phyloP scores from a whole-genome alignment of 2,113 vertebrate species.

The Sphyrna mokarran region DNA sequence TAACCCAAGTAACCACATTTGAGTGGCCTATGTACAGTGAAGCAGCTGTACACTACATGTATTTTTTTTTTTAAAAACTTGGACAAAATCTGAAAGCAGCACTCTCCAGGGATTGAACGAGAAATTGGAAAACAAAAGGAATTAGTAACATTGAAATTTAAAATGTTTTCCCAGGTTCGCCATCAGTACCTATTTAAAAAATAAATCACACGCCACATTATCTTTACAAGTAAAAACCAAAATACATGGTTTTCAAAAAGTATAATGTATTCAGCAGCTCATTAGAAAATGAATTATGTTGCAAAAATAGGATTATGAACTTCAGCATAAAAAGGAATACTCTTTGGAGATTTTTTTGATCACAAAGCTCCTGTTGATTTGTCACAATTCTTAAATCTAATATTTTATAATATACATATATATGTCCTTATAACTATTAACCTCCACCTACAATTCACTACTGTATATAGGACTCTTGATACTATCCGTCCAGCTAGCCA shows the following conservation, averaged over 20 bases:
- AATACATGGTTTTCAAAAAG: background rate
- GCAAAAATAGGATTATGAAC: slow-evolving; percentile 40
- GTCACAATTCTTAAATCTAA: slow-evolving; percentile 48
- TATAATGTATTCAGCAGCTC: slow-evolving; percentile 69
- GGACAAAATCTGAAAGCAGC: background rate
- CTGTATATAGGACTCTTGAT: slow-evolving; percentile 56
- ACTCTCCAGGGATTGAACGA: background rate
- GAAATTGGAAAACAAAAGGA: slow-evolving; percentile 38
- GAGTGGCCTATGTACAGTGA: background rate
- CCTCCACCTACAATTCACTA: slow-evolving; percentile 58
- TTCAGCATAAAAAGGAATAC: slow-evolving; percentile 66
- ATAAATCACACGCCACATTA: slow-evolving; percentile 42
- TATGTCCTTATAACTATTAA: slow-evolving; percentile 57
- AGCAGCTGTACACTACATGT: background rate
- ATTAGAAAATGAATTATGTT: slow-evolving; percentile 61
- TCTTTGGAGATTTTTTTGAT: slow-evolving; percentile 81
- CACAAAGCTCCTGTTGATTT: slow-evolving; percentile 60
- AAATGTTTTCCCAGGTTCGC: slow-evolving; percentile 41
- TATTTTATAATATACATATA: slow-evolving; percentile 53
- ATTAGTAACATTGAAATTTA: slow-evolving; percentile 50
- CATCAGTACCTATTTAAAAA: slow-evolving; percentile 46
- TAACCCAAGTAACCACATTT: background rate
- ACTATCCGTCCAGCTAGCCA: slow-evolving; percentile 64
- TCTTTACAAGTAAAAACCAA: slow-evolving; percentile 35
- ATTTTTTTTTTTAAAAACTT: too few species aligned